Conservation (phyloP, 2,797 vertebrate species). For the Megaceryle alcyon region DNA sequence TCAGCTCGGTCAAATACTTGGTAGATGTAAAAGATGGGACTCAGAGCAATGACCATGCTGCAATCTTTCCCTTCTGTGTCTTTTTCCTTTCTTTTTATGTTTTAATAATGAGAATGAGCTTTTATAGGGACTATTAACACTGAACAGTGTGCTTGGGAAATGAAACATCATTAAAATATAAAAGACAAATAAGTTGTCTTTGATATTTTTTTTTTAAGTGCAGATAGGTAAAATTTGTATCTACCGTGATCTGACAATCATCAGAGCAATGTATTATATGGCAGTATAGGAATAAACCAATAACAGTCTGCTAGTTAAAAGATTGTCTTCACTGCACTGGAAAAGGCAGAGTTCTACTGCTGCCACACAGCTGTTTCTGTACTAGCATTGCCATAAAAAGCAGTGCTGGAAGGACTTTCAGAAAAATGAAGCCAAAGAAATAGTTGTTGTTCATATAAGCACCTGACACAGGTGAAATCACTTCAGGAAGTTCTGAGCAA, state of each 20-base stretch:
- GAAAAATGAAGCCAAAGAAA: conserved; percentile 29
- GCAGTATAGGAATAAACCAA: not conserved
- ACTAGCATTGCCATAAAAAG: not conserved
- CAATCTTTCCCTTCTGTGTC: not conserved
- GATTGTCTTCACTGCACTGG: not conserved
- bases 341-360: not conserved
- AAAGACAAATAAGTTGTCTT: not conserved
- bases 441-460: not conserved
- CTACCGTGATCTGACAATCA: not conserved
- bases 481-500: not conserved
- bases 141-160: not conserved
- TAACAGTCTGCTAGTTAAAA: not conserved
- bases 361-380: conserved; percentile 7
- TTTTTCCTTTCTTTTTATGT: not conserved
- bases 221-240: not conserved
- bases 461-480: conserved; percentile 21
- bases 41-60: not conserved
- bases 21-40: not conserved
- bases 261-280: rapidly evolving
- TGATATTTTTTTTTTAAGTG: not conserved
- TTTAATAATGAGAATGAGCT: conserved; percentile 25
- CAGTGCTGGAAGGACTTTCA: not conserved
- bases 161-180: not conserved
- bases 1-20: not conserved
- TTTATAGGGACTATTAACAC: not conserved